A percentile compares a stretch with the other conserved stretches of the same genome.
phyloP scores from a whole-genome alignment of 2,113 vertebrate genomes.

The Tragelaphus strepsiceros region DNA sequence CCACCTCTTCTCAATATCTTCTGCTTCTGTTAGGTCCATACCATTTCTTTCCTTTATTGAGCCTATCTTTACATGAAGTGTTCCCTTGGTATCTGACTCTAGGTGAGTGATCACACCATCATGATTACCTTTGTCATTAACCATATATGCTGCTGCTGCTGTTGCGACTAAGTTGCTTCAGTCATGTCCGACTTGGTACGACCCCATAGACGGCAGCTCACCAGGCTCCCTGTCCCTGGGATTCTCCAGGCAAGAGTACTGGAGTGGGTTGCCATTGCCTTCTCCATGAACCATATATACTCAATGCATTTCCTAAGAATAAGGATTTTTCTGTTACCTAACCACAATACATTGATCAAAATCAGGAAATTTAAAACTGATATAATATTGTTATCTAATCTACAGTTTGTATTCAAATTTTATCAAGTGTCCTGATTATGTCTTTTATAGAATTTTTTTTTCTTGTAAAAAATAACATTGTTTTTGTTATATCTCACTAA shows the following conservation, averaged over 20 bases:
- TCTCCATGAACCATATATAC: background rate
- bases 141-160: background rate
- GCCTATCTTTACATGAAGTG: background rate
- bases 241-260: too few species aligned
- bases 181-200: accelerated
- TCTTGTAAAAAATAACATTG: background rate
- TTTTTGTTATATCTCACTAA: background rate
- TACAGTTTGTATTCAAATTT: slow-evolving; percentile 1
- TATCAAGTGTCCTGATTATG: background rate
- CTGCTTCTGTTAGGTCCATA: background rate
- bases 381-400: background rate
- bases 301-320: background rate
- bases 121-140: background rate
- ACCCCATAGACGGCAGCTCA: too few species aligned
- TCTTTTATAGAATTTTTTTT: background rate
- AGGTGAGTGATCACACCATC: background rate
- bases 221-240: too few species aligned
- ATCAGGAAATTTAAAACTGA: background rate
- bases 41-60: background rate
- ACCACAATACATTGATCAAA: background rate
- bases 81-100: background rate
- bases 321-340: slow-evolving; percentile 28
- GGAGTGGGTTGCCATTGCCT: too few species aligned
- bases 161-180: too few species aligned
- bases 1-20: background rate